Conservation (phyloP, 2,113 vertebrate species). For the Crocuta crocuta region DNA sequence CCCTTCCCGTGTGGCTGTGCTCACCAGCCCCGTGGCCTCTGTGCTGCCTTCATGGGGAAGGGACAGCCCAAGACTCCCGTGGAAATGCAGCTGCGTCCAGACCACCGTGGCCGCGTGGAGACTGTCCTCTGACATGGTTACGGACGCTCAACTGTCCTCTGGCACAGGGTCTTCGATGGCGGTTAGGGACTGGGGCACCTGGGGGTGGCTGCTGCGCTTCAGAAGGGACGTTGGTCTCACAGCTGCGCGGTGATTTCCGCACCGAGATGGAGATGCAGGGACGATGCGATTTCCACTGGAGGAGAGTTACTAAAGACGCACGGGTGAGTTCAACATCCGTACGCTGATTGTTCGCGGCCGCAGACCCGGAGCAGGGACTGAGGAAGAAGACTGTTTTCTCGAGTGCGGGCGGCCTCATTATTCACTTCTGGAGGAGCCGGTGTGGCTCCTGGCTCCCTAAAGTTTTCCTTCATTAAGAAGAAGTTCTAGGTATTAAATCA, state of each 20-base stretch:
- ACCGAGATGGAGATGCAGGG: not conserved
- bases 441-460: not conserved
- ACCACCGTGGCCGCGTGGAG: not conserved
- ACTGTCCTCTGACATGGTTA: not conserved
- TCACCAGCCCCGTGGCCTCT: not conserved
- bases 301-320: not conserved
- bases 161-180: not conserved
- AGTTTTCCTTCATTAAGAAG: not conserved
- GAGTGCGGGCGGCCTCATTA: not conserved
- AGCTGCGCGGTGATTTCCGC: not conserved
- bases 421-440: not conserved
- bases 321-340: not conserved
- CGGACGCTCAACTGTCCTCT: not conserved
- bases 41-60: no score
- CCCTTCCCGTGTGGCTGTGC: not conserved
- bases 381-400: not conserved
- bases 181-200: not conserved
- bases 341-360: no score
- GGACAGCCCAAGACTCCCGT: no score
- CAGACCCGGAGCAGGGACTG: not conserved
- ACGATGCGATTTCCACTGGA: not conserved
- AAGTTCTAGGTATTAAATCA: not conserved
- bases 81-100: not conserved
- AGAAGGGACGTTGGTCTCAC: not conserved
- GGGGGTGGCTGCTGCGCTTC: accelerated